Conservation (phyloP, 2,797 vertebrate genomes). For the Anguilla marmorata region DNA sequence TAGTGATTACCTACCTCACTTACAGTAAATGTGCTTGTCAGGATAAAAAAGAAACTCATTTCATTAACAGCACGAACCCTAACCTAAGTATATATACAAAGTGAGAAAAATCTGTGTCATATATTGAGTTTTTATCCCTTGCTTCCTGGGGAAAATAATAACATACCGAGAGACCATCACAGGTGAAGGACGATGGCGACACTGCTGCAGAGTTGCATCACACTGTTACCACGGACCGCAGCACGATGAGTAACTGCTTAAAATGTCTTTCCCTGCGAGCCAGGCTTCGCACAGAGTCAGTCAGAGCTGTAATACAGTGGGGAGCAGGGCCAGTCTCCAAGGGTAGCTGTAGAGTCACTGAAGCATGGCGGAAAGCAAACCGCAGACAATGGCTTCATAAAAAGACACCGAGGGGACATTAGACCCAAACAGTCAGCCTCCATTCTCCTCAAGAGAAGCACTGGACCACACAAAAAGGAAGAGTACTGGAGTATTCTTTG, state of each 20-base stretch:
- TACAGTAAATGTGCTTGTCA: not conserved
- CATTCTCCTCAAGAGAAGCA: not conserved
- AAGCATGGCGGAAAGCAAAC: conserved; percentile 24
- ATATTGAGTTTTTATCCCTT: not conserved
- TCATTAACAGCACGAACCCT: not conserved
- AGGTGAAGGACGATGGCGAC: not conserved
- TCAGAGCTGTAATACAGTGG: not conserved
- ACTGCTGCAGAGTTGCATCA: not conserved
- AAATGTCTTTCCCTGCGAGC: not conserved
- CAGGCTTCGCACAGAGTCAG: not conserved
- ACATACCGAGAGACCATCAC: not conserved
- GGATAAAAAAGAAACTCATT: not conserved
- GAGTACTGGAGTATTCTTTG: no score
- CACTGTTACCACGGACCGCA: not conserved
- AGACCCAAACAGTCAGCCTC: not conserved
- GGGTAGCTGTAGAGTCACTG: not conserved
- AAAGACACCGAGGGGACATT: conserved; percentile 15
- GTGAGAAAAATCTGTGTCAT: not conserved
- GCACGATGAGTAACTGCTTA: not conserved
- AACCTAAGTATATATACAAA: not conserved
- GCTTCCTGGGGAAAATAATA: not conserved
- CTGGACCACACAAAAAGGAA: not conserved
- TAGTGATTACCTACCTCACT: not conserved
- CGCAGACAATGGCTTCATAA: conserved; percentile 8
- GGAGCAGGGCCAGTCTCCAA: not conserved